phyloP scores from a whole-genome alignment of 1,140 invertebrate species.

The Danaus plexippus region DNA sequence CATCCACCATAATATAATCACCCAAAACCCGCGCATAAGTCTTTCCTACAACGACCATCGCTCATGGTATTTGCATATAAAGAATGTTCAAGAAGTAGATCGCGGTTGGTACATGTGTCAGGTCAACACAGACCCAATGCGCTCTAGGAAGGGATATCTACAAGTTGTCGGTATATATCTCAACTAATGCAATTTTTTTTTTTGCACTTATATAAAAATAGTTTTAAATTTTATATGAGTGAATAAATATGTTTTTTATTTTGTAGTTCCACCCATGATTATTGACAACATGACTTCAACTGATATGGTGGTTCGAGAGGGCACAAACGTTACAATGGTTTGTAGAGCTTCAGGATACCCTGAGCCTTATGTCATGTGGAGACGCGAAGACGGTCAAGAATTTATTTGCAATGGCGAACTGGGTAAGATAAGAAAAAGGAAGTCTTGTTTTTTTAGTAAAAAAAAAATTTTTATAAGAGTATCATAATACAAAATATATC shows the following conservation, averaged over 20 bases:
- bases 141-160: conserved; percentile 85
- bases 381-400: conserved; percentile 88
- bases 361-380: conserved; percentile 92
- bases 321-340: conserved; percentile 87
- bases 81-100: conserved; percentile 85
- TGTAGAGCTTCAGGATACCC: conserved; percentile 93
- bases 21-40: conserved; percentile 88
- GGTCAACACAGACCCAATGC: conserved; percentile 90
- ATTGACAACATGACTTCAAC: conserved; percentile 88
- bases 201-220: neutral
- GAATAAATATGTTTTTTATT: conserved; percentile 1
- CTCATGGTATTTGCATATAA: conserved; percentile 90
- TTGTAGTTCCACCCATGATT: conserved; percentile 86
- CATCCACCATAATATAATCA: conserved; percentile 91
- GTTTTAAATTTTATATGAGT: conserved; percentile 1
- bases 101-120: conserved; percentile 90
- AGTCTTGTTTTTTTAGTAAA: conserved; percentile 4
- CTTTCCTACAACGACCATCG: conserved; percentile 90
- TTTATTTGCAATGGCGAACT: conserved; percentile 88
- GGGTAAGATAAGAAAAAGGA: conserved; percentile 65
- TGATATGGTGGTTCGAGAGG: conserved; percentile 92
- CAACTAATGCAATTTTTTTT: conserved; percentile 4
- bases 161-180: conserved; percentile 86
- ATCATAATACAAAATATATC: no score
- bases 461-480: neutral